Evolutionary conservation across 1,140 invertebrate genomes (phyloP).

Genomic region (Atta texana): DNA sequence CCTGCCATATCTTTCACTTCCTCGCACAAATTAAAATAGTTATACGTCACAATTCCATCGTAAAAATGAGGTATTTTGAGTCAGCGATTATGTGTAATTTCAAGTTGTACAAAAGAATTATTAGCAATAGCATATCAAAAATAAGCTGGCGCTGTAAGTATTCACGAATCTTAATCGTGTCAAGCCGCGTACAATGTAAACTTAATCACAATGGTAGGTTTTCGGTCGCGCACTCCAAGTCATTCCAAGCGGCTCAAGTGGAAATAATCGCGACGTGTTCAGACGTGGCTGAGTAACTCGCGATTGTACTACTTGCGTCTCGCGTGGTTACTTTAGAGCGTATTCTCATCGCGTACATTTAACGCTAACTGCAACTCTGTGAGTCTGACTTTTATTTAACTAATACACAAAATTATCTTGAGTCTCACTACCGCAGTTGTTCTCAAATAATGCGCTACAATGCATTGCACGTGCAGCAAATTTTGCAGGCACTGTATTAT

Average conservation of each 20-base stretch:
- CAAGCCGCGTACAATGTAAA: conserved; percentile 56
- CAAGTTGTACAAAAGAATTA: not conserved
- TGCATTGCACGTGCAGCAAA: not conserved
- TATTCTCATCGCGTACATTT: conserved; percentile 25
- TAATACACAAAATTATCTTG: not conserved
- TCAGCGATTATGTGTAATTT: not conserved
- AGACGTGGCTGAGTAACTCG: conserved; percentile 29
- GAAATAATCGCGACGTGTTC: conserved; percentile 45
- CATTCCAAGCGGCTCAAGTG: conserved; percentile 23
- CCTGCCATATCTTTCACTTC: conserved; percentile 9
- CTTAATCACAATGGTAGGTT: conserved; percentile 62
- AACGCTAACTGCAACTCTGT: not conserved
- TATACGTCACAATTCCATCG: not conserved
- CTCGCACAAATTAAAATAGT: conserved; percentile 27
- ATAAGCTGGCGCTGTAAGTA: not conserved
- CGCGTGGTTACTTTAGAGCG: conserved; percentile 4
- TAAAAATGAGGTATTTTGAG: conserved; percentile 2
- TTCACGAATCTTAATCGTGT: conserved; percentile 64
- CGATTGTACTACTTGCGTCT: conserved; percentile 16
- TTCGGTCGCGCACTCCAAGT: conserved; percentile 44
- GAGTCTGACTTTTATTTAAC: conserved; percentile 44
- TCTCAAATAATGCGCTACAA: not conserved
- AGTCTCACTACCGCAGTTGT: not conserved
- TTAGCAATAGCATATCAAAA: not conserved
- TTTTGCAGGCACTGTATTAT: not conserved